A percentile compares a stretch with the other conserved stretches of the same genome.
Evolutionary conservation across 2,888 invertebrate genomes (phyloP).

Genomic region (Catocala fraxini): DNA sequence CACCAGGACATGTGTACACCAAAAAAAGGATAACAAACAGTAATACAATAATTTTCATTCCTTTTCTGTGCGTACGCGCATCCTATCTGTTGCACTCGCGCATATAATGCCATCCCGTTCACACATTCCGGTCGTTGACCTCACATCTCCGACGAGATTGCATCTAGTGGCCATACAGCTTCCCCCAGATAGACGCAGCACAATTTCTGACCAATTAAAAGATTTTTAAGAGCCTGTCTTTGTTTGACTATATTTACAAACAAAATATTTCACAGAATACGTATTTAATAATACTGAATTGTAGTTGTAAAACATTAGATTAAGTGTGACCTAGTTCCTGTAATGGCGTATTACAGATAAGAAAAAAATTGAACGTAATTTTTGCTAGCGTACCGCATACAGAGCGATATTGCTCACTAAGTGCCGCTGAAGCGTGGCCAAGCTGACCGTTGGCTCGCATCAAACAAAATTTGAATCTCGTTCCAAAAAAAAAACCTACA

Average conservation of each 20-base stretch:
- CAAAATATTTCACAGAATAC: conserved; percentile 22
- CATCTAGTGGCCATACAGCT: conserved; percentile 85
- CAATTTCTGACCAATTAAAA: conserved; percentile 83
- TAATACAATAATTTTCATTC: conserved; percentile 85
- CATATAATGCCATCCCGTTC: conserved; percentile 70
- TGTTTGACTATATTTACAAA: conserved; percentile 32
- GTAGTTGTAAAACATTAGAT: conserved; percentile 68
- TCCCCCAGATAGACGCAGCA: conserved; percentile 80
- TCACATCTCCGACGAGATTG: conserved; percentile 85
- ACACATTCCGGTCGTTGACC: conserved; percentile 78
- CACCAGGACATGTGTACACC: conserved; percentile 57
- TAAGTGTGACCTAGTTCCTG: conserved; percentile 72
- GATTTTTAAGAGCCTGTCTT: conserved; percentile 59
- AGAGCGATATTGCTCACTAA: conserved; percentile 40
- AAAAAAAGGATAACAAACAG: conserved; percentile 79
- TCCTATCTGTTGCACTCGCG: conserved; percentile 70
- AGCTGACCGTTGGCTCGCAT: conserved; percentile 71
- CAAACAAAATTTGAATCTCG: conserved; percentile 74
- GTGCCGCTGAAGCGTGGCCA: conserved; percentile 51
- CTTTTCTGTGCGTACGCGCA: conserved; percentile 87
- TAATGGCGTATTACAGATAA: conserved; percentile 65
- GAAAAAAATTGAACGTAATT: conserved; percentile 71
- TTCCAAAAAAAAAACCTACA: conserved; percentile 67
- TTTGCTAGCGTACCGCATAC: conserved; percentile 47
- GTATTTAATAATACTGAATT: conserved; percentile 38